A percentile compares a stretch with the other conserved stretches of the same genome.
Evolutionary conservation across 2,888 invertebrate species (phyloP).

Genomic region (Drosophila crucigera): DNA sequence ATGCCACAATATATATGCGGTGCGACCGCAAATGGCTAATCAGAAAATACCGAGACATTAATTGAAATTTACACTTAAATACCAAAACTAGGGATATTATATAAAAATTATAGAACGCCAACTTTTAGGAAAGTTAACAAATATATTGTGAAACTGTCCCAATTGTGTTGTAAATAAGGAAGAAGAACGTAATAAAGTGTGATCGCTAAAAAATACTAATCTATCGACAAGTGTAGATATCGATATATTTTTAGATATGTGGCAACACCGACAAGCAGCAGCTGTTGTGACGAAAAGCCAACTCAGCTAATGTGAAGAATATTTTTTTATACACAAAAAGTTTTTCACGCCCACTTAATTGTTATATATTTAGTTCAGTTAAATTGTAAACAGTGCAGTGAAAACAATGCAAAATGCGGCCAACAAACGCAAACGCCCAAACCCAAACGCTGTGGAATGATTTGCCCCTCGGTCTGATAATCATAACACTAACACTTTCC

Average conservation of each 20-base stretch:
- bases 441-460: constrained; percentile 53
- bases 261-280: constrained; percentile 53
- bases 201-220: background rate
- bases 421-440: constrained; percentile 54
- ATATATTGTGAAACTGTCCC: background rate
- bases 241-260: constrained; percentile 7
- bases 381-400: constrained; percentile 41
- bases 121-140: background rate
- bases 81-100: background rate
- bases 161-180: background rate
- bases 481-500: constrained; percentile 49
- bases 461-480: constrained; percentile 31
- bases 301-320: constrained; percentile 76
- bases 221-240: background rate
- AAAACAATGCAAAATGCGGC: constrained; percentile 77
- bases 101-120: background rate
- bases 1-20: constrained; percentile 32
- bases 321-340: constrained; percentile 61
- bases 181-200: background rate
- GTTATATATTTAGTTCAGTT: constrained; percentile 30
- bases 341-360: constrained; percentile 38
- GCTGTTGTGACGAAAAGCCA: constrained; percentile 73
- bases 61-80: background rate
- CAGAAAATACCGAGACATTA: background rate
- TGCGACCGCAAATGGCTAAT: constrained; percentile 14